Conservation (phyloP, 1,140 invertebrate species). For the Rhopalosiphum padi region DNA sequence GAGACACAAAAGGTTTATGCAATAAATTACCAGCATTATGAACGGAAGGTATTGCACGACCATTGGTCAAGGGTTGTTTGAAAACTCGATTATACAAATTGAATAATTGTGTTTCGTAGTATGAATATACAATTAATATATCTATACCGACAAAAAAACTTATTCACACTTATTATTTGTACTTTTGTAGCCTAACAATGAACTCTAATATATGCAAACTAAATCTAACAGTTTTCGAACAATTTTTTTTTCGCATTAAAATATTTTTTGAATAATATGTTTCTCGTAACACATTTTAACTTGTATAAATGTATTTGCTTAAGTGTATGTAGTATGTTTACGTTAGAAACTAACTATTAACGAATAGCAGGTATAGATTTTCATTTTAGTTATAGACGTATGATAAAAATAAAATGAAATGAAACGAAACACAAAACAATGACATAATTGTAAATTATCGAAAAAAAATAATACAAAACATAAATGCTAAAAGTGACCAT, state of each 20-base stretch:
- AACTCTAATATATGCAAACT: not conserved
- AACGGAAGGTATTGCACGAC: not conserved
- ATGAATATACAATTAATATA: slow-evolving; percentile 4
- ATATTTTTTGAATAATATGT: slow-evolving; percentile 4
- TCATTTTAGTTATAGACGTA: not conserved
- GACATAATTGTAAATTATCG: not conserved
- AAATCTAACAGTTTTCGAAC: not conserved
- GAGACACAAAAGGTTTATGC: slow-evolving; percentile 1
- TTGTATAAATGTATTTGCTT: not conserved
- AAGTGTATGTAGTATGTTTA: not conserved
- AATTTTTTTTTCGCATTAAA: not conserved
- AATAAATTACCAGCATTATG: slow-evolving; percentile 9
- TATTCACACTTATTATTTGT: not conserved
- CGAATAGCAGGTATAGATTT: not conserved
- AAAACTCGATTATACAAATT: slow-evolving; percentile 24
- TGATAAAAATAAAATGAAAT: not conserved
- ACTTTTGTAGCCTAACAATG: not conserved
- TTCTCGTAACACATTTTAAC: not conserved
- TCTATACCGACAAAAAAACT: not conserved
- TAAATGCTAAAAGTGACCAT: not conserved
- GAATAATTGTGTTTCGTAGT: not conserved
- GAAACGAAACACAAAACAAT: not conserved
- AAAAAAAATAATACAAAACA: not conserved
- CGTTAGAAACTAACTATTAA: not conserved
- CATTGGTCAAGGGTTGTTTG: not conserved